Base-by-base conservation (phyloP, 2,888 invertebrate genomes). In the Platycheirus albimanus region DNA sequence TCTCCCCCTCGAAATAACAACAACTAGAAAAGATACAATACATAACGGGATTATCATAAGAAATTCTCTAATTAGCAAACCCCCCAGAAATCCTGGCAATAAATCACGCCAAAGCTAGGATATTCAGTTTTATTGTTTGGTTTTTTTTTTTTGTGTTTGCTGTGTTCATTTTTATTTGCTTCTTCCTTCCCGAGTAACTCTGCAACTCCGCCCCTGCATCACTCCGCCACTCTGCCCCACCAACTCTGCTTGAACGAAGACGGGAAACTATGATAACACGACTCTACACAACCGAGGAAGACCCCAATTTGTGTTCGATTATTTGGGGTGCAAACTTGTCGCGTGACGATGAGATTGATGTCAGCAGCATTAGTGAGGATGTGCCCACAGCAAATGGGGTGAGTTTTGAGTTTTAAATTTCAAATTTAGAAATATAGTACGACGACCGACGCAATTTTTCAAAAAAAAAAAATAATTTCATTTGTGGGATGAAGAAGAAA, bases 281-380 rank as follows among this genome's bases (percentile, higher is more conserved):
- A 86, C 88, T 91, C 36, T 90, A 90, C 84, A 88, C 89, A 84
- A 88, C 89, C 85, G 90, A 89, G 85, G 89, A 90, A 87, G 89
- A 90, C 87, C 89, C 90, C 84, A 87, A 87, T 85, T 88, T 90
- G 85, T 91, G 90, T 87, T 89, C 90, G 81, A 88, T 88, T 86
- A 87, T 90, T 85, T 90, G 89, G 89, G 90, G 89, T 78, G 64
- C 86, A 30, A 90, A 90, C 86, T 85, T 88, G 67, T 86, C 72
- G 77, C 69, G 86, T 84, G 71, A 86, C 88, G 45, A 87, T 89
- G 81, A 88, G 88, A 86, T 85, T 74, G 86, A 85, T 84, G 86
- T 84, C 56, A 75, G 70, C 49, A 64, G 79, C 49, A 64, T 84
- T 70, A 61, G 52, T 47, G 81, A 72, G 56, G 64, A 76, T 77